Conservation (phyloP, 2,888 invertebrate species). For the Gastracanthus pulcherrimus region DNA sequence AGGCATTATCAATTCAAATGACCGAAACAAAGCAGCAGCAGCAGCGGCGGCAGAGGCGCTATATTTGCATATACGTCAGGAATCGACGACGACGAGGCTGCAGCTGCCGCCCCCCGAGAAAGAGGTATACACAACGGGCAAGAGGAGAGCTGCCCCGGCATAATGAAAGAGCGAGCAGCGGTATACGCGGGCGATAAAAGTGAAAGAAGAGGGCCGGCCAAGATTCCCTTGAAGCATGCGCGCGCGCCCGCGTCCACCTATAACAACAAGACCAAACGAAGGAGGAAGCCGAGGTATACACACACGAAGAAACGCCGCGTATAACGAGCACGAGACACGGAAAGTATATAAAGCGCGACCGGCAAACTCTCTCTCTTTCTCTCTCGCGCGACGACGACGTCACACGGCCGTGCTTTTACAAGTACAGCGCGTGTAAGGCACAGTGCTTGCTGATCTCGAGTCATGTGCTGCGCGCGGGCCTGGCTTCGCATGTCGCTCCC, state of each 20-base stretch:
- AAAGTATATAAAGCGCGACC: constrained; percentile 8
- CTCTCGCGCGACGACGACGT: too few relatives aligned
- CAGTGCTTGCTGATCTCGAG: too few relatives aligned
- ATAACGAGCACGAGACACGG: constrained; percentile 51
- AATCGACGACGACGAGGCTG: constrained; percentile 6
- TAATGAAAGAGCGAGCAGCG: constrained; percentile 38
- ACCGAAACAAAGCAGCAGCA: constrained; percentile 47
- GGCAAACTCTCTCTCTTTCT: too few relatives aligned
- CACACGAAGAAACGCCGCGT: too few relatives aligned
- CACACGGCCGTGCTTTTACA: too few relatives aligned
- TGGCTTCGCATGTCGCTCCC: too few relatives aligned
- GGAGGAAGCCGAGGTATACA: too few relatives aligned
- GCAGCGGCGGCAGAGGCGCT: neutral
- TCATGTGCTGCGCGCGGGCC: too few relatives aligned
- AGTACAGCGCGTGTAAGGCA: too few relatives aligned
- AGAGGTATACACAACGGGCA: too few relatives aligned
- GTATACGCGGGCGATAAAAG: constrained; percentile 20
- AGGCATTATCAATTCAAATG: constrained; percentile 56
- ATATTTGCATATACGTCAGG: constrained; percentile 49
- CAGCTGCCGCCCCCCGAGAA: neutral
- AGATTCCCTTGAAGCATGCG: constrained; percentile 13
- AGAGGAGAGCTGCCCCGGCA: neutral
- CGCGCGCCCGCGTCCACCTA: too few relatives aligned
- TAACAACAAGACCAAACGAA: too few relatives aligned
- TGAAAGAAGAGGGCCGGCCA: constrained; percentile 1